phyloP scores from a whole-genome alignment of 1,140 invertebrate genomes.

The Dendroctonus valens region DNA sequence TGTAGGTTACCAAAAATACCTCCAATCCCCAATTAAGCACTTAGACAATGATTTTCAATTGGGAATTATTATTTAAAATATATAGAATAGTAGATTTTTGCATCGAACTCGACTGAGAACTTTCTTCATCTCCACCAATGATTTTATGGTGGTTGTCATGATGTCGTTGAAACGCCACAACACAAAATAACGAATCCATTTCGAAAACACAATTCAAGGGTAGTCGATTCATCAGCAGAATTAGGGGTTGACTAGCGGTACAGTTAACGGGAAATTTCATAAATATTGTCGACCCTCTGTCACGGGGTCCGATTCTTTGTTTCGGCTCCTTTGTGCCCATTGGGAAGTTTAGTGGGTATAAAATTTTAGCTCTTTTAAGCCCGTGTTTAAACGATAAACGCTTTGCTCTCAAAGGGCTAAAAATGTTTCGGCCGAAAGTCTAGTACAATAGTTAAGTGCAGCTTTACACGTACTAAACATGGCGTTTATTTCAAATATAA shows the following conservation, averaged over 20 bases:
- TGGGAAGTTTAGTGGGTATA: slow-evolving; percentile 23
- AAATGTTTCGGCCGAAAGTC: slow-evolving; percentile 2
- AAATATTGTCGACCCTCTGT: slow-evolving; percentile 25
- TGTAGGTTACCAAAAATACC: too few relatives aligned
- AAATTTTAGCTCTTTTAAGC: slow-evolving; percentile 21
- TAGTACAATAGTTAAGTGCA: neutral
- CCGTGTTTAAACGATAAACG: slow-evolving; percentile 23
- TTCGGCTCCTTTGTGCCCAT: slow-evolving; percentile 18
- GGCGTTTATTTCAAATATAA: neutral
- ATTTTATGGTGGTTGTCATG: too few relatives aligned
- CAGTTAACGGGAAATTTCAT: slow-evolving; percentile 25
- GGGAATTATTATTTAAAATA: too few relatives aligned
- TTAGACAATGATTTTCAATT: too few relatives aligned
- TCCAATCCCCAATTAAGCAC: too few relatives aligned
- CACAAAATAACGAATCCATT: slow-evolving; percentile 7
- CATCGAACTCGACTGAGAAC: too few relatives aligned
- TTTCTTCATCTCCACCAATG: too few relatives aligned
- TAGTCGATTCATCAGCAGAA: slow-evolving; percentile 22
- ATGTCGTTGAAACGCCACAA: neutral
- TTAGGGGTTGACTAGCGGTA: slow-evolving; percentile 25
- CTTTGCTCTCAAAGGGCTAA: slow-evolving; percentile 18
- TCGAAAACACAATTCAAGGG: slow-evolving; percentile 5
- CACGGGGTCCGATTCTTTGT: slow-evolving; percentile 19
- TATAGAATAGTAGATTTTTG: too few relatives aligned
- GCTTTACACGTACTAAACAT: neutral